These are phyloP conservation scores for Amblyjoppa fuscipennis DNA, from an alignment of 2,888 invertebrate genomes.

Conservation along the genomic window DNA sequence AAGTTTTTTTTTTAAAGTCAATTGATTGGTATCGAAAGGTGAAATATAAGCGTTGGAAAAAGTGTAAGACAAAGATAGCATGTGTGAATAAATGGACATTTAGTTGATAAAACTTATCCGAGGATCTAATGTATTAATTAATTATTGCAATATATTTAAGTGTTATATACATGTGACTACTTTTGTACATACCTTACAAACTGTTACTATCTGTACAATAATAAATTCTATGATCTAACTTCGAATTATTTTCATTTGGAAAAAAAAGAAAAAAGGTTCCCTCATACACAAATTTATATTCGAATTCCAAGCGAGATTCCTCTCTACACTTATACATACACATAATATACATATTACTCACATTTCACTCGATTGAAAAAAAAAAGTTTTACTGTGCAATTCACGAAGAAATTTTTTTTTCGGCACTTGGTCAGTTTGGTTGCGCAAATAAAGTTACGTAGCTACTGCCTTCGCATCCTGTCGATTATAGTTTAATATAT, in stretches of 20 bases:
- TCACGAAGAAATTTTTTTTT: conserved; percentile 8
- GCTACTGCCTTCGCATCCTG: not conserved
- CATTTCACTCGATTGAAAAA: not conserved
- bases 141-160: conserved; percentile 78
- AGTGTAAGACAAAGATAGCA: conserved; percentile 74
- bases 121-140: conserved; percentile 75
- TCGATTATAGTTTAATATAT: conserved; percentile 3
- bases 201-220: conserved; percentile 78
- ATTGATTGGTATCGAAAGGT: conserved; percentile 67
- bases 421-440: conserved; percentile 7
- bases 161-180: conserved; percentile 79
- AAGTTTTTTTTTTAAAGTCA: conserved; percentile 71
- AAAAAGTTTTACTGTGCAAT: not conserved
- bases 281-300: conserved; percentile 19
- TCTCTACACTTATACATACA: conserved; percentile 21
- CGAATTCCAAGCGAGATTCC: conserved; percentile 14
- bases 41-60: conserved; percentile 67
- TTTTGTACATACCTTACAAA: conserved; percentile 82
- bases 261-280: too few relatives aligned
- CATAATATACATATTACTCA: conserved; percentile 17
- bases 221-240: conserved; percentile 75
- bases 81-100: conserved; percentile 71
- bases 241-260: conserved; percentile 43
- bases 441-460: conserved; percentile 12
- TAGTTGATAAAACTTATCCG: conserved; percentile 73